Evolutionary conservation across 92 coral and sea anemone genomes (phyloP), one percentile per base, ranked within the genome.

Genomic region (Parazoanthus darwini): DNA sequence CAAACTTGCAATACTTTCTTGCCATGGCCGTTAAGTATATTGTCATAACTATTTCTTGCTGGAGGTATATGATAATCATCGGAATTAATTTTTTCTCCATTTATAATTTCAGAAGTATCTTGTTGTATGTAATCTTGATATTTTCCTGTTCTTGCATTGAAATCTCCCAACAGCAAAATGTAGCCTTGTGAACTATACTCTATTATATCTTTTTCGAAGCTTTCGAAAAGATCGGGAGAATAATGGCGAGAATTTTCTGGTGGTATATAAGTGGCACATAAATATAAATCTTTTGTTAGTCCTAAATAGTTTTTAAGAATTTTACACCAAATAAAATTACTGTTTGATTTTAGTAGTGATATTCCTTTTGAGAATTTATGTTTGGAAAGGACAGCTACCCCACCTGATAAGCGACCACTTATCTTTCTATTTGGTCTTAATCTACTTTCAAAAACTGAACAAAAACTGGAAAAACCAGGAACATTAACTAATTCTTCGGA

Each of bases 1-100:
- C 87, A 91, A 48, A 91, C 75, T 25, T 91, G 86, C 38, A 88
- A 80, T 16, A 91, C 33, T 42, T 88, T 77, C 85, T 89, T 88
- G 1, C 89, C 93, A 38, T 91, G 91, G 70, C 51, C 68, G 38
- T 91, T 89, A 56, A 91, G 36, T 35, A 51, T 29, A 37, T 37
- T 88, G 74, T 90, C 92, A n/a, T 78, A 90, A 82, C 77, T 90
- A 79, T 90, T 79, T 81, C 91, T 79, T 13, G 86, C 15, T 20
- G 54, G 11, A 29, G 73, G 86, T 15, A 63, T 51, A 63, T 35
- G 6, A 71, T 26, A 66, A 66, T 46, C 8, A 82, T 25, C 36
- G n/a, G 35, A 79, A 4, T 23, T 22, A 79, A 4, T 39, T 39
- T 39, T 39, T 39, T 79, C 42, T 26, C 82, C 82, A 13, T 65